phyloP scores from a whole-genome alignment of 2,113 vertebrate species.

The Phylloscopus trochiloides region DNA sequence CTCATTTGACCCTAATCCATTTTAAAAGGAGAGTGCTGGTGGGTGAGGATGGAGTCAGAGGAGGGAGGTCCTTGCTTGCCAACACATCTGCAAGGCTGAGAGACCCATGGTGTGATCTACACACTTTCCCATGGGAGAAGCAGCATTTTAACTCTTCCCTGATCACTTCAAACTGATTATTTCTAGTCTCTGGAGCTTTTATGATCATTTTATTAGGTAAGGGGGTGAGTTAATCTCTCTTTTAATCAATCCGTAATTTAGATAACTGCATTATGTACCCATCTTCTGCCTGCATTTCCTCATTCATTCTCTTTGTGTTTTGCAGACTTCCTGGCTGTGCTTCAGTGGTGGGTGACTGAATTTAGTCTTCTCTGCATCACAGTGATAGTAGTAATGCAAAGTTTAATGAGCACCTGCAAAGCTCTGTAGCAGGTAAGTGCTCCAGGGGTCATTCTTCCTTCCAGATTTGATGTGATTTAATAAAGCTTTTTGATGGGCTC shows the following conservation, averaged over 20 bases:
- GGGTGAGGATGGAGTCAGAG: neutral
- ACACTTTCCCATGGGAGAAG: neutral
- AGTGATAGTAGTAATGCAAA: neutral
- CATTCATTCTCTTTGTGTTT: neutral
- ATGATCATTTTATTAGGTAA: neutral
- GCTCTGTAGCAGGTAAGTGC: constrained; percentile 43
- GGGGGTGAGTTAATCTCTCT: neutral
- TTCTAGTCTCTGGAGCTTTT: neutral
- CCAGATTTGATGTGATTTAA: neutral
- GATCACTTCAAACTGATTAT: neutral
- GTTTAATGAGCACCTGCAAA: constrained; percentile 45
- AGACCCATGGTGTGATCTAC: neutral
- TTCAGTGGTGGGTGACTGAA: neutral
- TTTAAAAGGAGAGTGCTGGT: neutral
- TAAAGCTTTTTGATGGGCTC: neutral
- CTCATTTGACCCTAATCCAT: constrained; percentile 30
- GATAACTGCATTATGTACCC: neutral
- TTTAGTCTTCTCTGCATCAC: neutral
- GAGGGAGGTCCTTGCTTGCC: neutral
- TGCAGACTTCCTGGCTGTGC: constrained; percentile 45
- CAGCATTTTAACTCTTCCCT: neutral
- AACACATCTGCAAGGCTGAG: neutral
- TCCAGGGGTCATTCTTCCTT: neutral
- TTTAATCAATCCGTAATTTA: neutral
- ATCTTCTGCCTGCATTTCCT: constrained; percentile 22